A percentile compares a stretch with the other conserved stretches of the same genome.
These are phyloP conservation scores for Archilochus colubris DNA, from an alignment of 2,113 vertebrate species.

Conservation along the genomic window DNA sequence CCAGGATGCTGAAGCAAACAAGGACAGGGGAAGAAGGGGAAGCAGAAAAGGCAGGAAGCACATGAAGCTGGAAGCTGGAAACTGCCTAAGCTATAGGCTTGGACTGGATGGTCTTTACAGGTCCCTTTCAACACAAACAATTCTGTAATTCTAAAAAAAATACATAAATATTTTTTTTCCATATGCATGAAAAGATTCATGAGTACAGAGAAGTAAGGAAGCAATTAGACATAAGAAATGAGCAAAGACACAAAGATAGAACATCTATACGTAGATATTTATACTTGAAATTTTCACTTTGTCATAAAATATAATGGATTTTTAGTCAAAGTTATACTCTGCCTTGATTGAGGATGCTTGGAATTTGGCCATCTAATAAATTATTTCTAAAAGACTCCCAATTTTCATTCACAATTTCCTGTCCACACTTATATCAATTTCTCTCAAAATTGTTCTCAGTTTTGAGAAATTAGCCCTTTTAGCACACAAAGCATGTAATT, in stretches of 20 bases:
- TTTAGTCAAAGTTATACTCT: constrained; percentile 16
- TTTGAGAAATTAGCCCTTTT: constrained; percentile 43
- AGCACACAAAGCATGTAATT: constrained; percentile 13
- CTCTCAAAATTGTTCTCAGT: constrained; percentile 18
- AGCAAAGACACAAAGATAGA: background rate
- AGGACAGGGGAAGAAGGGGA: too few relatives aligned
- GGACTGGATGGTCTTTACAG: background rate
- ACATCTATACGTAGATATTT: background rate
- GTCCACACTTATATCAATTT: constrained; percentile 40
- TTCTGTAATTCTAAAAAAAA: background rate
- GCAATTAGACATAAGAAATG: background rate
- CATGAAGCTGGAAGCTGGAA: too few relatives aligned
- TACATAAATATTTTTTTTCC: background rate
- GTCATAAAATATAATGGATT: background rate
- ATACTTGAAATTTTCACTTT: background rate
- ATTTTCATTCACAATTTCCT: constrained; percentile 55
- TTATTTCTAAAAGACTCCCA: constrained; percentile 29
- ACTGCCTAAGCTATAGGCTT: too few relatives aligned
- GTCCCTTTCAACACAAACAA: background rate
- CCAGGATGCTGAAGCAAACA: too few relatives aligned
- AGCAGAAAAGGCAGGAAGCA: background rate
- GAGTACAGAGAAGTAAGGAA: background rate
- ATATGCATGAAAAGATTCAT: background rate
- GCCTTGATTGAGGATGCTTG: background rate
- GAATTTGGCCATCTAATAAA: constrained; percentile 45